These are phyloP conservation scores for Drosophila bipectinata DNA, from an alignment of 1,140 invertebrate genomes.

Conservation along the genomic window DNA sequence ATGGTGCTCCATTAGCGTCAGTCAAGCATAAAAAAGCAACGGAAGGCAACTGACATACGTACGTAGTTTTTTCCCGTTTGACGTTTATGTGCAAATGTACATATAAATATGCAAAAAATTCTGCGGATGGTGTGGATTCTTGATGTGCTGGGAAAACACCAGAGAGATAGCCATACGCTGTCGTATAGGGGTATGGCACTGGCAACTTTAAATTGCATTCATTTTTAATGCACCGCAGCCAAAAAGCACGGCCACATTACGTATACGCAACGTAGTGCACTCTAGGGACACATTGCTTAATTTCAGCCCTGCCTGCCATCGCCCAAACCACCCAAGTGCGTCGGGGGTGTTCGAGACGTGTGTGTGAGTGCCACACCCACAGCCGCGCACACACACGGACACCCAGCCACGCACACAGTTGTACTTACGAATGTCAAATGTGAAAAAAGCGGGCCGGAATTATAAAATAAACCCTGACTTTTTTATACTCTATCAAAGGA, in stretches of 20 bases:
- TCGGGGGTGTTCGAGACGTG: conserved; percentile 42
- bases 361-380: conserved; percentile 44
- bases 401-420: conserved; percentile 26
- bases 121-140: conserved; percentile 71
- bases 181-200: conserved; percentile 6
- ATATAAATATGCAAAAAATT: conserved; percentile 79
- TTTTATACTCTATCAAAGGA: conserved; percentile 28
- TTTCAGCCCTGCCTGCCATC: conserved; percentile 38
- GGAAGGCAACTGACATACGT: conserved; percentile 51
- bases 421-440: conserved; percentile 64
- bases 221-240: conserved; percentile 75
- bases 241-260: conserved; percentile 70
- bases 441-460: conserved; percentile 62
- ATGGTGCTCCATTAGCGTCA: conserved; percentile 75
- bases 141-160: conserved; percentile 36
- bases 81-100: conserved; percentile 8
- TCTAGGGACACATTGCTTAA: conserved; percentile 80
- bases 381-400: conserved; percentile 6
- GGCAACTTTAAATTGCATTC: conserved; percentile 80
- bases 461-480: conserved; percentile 48
- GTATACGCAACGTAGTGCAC: conserved; percentile 75
- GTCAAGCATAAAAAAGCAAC: conserved; percentile 46
- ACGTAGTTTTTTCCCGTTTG: conserved; percentile 38
- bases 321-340: conserved; percentile 40
- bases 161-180: conserved; percentile 15